Evolutionary conservation across 2,797 vertebrate genomes (phyloP), one percentile per base, ranked within the genome.

Genomic region (Valencia hispanica): DNA sequence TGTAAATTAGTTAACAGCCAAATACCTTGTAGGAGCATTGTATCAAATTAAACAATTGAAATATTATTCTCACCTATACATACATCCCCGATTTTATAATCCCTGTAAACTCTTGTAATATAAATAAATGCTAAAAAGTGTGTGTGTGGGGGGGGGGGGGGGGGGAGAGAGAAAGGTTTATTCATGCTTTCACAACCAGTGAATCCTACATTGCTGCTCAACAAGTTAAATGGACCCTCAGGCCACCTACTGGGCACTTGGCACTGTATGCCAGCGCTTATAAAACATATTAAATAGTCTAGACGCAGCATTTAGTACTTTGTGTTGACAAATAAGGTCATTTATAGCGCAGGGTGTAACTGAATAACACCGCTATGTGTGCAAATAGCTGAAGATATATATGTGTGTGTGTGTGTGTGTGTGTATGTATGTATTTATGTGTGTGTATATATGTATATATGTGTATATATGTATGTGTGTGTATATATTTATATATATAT

Each of bases 1-100:
- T 36, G 32, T 63, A 48, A 79, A 63, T 76, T 82, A 73, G 78
- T 79, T 69, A 74, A 75, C 70, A 79, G 12, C 5, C 61, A 79
- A 75, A 75, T 45, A 65, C 73, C 32, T 11, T 30, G 2, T 27
- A 0, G 25, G n/a, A n/a, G n/a, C n/a, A n/a, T n/a, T n/a, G n/a
- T n/a, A n/a, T n/a, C n/a, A n/a, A n/a, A n/a, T n/a, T n/a, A n/a
- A n/a, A n/a, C n/a, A n/a, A n/a, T n/a, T n/a, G n/a, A n/a, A n/a
- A n/a, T n/a, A n/a, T n/a, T n/a, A n/a, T n/a, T n/a, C n/a, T n/a
- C n/a, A n/a, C n/a, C n/a, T n/a, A n/a, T n/a, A n/a, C n/a, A n/a
- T n/a, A n/a, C n/a, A n/a, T n/a, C n/a, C n/a, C n/a, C n/a, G n/a
- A n/a, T n/a, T n/a, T n/a, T n/a, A n/a, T n/a, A n/a, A n/a, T n/a